These are phyloP conservation scores for Electrona antarctica DNA, from an alignment of 2,113 vertebrate genomes.

Conservation along the genomic window DNA sequence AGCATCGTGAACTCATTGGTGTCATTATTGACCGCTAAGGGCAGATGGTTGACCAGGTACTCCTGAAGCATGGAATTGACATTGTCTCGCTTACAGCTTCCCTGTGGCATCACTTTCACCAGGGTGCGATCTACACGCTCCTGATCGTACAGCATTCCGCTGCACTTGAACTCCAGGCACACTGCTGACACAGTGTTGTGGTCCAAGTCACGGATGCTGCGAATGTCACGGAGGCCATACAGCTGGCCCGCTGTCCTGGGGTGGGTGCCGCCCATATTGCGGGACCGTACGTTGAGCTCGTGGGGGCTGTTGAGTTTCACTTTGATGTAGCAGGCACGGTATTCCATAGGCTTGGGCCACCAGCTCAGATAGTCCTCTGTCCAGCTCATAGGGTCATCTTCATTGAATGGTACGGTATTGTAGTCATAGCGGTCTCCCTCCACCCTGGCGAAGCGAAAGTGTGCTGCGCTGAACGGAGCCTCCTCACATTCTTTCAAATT, in stretches of 20 bases:
- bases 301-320: slow-evolving; percentile 87
- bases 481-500: slow-evolving; percentile 90
- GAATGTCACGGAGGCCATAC: slow-evolving; percentile 93
- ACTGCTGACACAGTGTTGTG: slow-evolving; percentile 83
- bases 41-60: slow-evolving; percentile 95
- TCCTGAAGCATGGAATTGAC: slow-evolving; percentile 94
- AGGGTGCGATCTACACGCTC: slow-evolving; percentile 92
- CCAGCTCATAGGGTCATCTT: slow-evolving; percentile 97
- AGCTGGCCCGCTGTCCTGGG: slow-evolving; percentile 89
- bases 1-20: slow-evolving; percentile 97
- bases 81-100: slow-evolving; percentile 85
- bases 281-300: slow-evolving; percentile 93
- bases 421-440: slow-evolving; percentile 93
- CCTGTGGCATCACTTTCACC: slow-evolving; percentile 92
- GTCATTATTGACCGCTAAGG: slow-evolving; percentile 93
- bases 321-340: slow-evolving; percentile 95
- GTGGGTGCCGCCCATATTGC: slow-evolving; percentile 96
- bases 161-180: slow-evolving; percentile 97
- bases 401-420: slow-evolving; percentile 94
- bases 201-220: slow-evolving; percentile 86
- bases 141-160: slow-evolving; percentile 95
- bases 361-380: slow-evolving; percentile 94
- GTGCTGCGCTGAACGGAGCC: slow-evolving; percentile 85
- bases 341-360: slow-evolving; percentile 99
- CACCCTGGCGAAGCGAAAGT: slow-evolving; percentile 95